phyloP scores from a whole-genome alignment of 2,888 invertebrate genomes.

The Calephelis perditalis region DNA sequence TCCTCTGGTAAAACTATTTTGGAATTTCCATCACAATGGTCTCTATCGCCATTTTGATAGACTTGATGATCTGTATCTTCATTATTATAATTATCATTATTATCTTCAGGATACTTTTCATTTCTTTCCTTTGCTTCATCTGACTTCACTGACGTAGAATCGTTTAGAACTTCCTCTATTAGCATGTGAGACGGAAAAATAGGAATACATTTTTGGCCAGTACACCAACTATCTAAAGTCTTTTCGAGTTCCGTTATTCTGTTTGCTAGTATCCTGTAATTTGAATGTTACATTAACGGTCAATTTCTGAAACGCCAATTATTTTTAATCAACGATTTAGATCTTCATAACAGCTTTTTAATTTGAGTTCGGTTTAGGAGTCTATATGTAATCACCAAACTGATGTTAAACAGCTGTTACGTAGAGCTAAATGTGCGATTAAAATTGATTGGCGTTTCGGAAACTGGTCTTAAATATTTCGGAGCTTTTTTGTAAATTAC shows the following conservation, averaged over 20 bases:
- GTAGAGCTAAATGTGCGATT: too few species aligned
- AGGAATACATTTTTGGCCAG: slow-evolving; percentile 67
- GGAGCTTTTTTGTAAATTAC: too few species aligned
- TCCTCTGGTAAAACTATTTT: slow-evolving; percentile 78
- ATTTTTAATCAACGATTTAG: too few species aligned
- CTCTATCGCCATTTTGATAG: slow-evolving; percentile 35
- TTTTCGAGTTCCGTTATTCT: slow-evolving; percentile 90
- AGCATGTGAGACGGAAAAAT: slow-evolving; percentile 82
- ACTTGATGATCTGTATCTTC: slow-evolving; percentile 45
- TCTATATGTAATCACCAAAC: too few species aligned
- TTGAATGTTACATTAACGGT: not conserved
- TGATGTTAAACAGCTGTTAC: too few species aligned
- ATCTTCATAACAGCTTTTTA: too few species aligned
- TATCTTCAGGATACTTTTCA: slow-evolving; percentile 33
- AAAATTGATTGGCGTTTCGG: too few species aligned
- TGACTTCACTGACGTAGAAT: slow-evolving; percentile 47
- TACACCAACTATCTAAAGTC: slow-evolving; percentile 81
- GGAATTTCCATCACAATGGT: slow-evolving; percentile 40
- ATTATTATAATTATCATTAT: slow-evolving; percentile 48
- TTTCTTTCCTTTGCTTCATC: slow-evolving; percentile 48
- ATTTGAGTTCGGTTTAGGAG: too few species aligned
- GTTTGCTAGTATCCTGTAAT: slow-evolving; percentile 85
- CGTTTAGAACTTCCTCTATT: slow-evolving; percentile 76
- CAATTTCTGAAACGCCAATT: too few species aligned
- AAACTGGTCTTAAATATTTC: too few species aligned